phyloP scores from a whole-genome alignment of 2,888 invertebrate species.

The Xestia sexstrigata region DNA sequence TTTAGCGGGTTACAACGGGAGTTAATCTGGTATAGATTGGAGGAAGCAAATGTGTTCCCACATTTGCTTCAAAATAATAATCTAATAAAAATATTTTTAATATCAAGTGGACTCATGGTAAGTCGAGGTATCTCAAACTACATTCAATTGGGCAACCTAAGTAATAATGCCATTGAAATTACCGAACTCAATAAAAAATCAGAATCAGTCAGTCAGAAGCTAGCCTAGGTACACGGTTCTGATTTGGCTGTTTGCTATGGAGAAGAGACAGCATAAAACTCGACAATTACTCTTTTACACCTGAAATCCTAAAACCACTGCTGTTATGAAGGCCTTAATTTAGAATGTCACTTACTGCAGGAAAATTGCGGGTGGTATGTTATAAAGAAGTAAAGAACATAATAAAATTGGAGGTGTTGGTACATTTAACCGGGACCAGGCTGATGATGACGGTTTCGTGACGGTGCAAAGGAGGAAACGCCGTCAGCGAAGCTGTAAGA shows the following conservation, averaged over 20 bases:
- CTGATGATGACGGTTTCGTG: no score
- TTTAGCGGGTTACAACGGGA: slow-evolving; percentile 8
- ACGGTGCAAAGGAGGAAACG: no score
- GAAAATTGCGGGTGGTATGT: neutral
- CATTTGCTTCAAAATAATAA: no score
- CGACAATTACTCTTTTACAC: neutral
- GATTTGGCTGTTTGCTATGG: neutral
- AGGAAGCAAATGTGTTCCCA: no score
- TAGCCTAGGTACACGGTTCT: neutral
- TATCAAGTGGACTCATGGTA: neutral
- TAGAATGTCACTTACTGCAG: neutral
- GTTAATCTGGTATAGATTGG: neutral
- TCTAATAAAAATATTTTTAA: no score
- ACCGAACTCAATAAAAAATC: neutral
- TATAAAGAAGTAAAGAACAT: neutral
- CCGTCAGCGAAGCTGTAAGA: no score
- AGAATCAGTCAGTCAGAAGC: neutral
- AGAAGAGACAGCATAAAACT: neutral
- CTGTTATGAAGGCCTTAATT: no score
- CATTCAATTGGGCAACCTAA: neutral
- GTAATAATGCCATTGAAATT: neutral
- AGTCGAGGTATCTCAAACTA: neutral
- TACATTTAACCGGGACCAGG: no score
- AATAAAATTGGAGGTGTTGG: neutral
- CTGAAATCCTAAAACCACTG: neutral